phyloP scores from a whole-genome alignment of 2,113 vertebrate species.

The Toxotes chatareus region DNA sequence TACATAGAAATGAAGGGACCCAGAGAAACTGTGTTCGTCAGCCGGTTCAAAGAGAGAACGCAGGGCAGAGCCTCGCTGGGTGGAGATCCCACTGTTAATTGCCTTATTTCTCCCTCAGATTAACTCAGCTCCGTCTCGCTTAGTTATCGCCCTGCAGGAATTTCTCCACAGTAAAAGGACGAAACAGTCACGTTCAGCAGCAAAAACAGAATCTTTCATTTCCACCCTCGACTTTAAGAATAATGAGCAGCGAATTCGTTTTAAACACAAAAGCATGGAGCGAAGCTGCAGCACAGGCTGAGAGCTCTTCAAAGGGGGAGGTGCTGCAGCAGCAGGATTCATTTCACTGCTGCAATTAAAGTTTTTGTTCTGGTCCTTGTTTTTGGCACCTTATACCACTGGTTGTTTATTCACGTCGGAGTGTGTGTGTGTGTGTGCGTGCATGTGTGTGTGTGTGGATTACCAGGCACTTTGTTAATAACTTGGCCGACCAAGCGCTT shows the following conservation, averaged over 20 bases:
- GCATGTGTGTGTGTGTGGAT: background rate
- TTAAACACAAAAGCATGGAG: background rate
- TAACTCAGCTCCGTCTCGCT: conserved; percentile 1
- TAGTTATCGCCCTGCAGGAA: conserved; percentile 39
- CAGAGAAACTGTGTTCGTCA: conserved; percentile 41
- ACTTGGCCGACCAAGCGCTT: background rate
- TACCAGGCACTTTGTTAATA: no score
- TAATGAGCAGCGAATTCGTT: conserved; percentile 32
- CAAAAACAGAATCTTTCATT: background rate
- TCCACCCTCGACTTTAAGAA: background rate
- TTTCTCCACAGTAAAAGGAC: background rate
- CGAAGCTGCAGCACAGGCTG: background rate
- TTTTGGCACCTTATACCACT: no score
- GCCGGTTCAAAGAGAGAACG: conserved; percentile 56
- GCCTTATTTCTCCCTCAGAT: conserved; percentile 45
- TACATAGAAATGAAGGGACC: conserved; percentile 30
- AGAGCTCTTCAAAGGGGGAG: background rate
- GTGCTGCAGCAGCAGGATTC: background rate
- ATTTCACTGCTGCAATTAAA: background rate
- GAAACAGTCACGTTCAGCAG: background rate
- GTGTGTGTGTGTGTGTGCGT: background rate
- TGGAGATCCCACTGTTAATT: conserved; percentile 59
- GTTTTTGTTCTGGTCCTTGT: background rate
- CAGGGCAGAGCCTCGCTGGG: conserved; percentile 45
- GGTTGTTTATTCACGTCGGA: conserved; percentile 7